Base-by-base conservation (phyloP, 2,113 vertebrate species). In the Dromiciops gliroides region DNA sequence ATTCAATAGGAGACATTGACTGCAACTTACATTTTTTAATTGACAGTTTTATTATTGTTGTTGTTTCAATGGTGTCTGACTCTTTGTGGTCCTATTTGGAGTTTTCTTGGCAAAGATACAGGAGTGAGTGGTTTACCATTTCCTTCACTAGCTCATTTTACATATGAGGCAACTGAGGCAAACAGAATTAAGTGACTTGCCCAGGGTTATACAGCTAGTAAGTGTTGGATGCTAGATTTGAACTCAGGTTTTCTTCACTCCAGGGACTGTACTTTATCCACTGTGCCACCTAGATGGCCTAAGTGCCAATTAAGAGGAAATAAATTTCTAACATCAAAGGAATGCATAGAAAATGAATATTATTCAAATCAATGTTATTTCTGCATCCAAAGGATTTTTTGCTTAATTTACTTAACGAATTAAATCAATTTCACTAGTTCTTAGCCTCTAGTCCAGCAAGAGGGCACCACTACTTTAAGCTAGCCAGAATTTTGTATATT, bases 241-340 rank as follows among this genome's bases (percentile, higher is more conserved):
- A 44, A n/a, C 67, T 75, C n/a, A 75, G 25, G n/a, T 44, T 16
- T 44, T 75, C 67, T 19, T 75, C 37, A n/a, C 16, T 75, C 37
- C 16, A 75, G 37, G 37, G 16, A 8, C 22, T 16, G 67, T 16
- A 67, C 67, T 44, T n/a, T 16, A 75, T 44, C 37, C 37, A 75
- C 16, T 75, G 16, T 44, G 16, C 37, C 37, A 44, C 67, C 67
- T 37, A 25, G 56, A 28, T 67, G 1, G 37, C 67, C 93, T 89
- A 98, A 98, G 97, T 97, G 89, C 97, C 98, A 98, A 97, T 98
- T 98, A 98, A 96, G 75, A 95, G 97, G 95, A 98, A 98, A 56
- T 95, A 97, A 91, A 98, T 97, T 96, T 89, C 94, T 97, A 96
- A 91, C 94, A 96, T 96, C 93, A 95, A 96, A 96, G 53, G 48